Base-by-base conservation (phyloP, 2,888 invertebrate genomes). In the Boloria selene region DNA sequence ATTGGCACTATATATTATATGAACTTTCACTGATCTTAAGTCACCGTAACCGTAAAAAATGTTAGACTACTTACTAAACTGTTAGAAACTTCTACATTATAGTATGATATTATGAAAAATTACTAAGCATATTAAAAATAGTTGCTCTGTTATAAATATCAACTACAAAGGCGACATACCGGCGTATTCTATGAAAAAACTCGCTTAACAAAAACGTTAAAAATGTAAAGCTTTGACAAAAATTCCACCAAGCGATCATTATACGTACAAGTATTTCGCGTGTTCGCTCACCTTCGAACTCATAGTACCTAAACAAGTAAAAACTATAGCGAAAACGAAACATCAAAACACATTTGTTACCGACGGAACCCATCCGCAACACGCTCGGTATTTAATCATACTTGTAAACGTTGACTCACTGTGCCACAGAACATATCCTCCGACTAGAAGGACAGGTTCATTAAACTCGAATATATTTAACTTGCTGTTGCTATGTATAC, bases 251-350 rank as follows among this genome's bases (percentile, higher is more conserved):
- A 45, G 14, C 14, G 26, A 38, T 38, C 17, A 38, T 54, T 42
- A 17, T 22, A n/a, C n/a, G n/a, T n/a, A 51, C 22, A 18, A 49
- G 47, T 16, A 49, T 49, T 49, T 49, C 47, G n/a, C 17, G 49
- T 18, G 49, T 49, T 49, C 16, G 59, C 49, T 59, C 50, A 63
- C 55, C 63, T 63, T 63, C 50, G 42, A 63, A 44, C 56, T 55
- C 42, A 26, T 51, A 16, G 17, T 38, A 22, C 38, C 16, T 22
- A 7, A 63, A 63, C 44, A 44, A 56, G 56, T 56, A 51, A 42
- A 52, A 55, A 75, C 75, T 70, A n/a, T n/a, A 74, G 74, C 78
- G 79, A 79, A 79, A 79, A 75, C 52, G 45, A 50, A 61, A 65
- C 59, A 61, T 58, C 65, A 60, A 64, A 64, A 63, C 49, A 64